Conservation (phyloP, 2,113 vertebrate genomes). For the Saguinus midas region DNA sequence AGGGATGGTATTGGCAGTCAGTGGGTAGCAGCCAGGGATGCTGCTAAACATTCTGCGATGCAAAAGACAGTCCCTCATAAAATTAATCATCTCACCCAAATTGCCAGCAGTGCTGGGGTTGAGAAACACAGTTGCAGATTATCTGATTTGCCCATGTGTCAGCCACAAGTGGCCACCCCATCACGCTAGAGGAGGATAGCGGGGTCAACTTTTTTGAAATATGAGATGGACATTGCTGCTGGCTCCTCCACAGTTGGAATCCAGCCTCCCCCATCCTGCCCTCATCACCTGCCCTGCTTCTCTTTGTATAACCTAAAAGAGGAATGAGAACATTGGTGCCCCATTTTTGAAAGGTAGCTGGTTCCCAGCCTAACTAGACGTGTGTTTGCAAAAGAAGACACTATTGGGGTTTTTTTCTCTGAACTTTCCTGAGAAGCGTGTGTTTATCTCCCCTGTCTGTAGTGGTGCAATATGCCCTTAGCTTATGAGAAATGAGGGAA, state of each 20-base stretch:
- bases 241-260: neutral
- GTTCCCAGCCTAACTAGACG: neutral
- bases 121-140: neutral
- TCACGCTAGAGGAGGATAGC: fast-evolving
- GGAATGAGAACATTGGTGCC: neutral
- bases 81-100: neutral
- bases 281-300: neutral
- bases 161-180: neutral
- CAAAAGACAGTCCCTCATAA: neutral
- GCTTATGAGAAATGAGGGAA: too few species aligned
- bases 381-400: neutral
- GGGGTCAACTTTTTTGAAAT: neutral
- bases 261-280: neutral
- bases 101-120: neutral
- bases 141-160: neutral
- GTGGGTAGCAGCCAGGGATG: neutral
- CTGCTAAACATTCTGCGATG: neutral
- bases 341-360: neutral
- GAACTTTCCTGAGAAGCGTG: neutral
- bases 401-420: neutral
- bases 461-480: neutral
- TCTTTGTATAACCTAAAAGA: neutral
- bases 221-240: neutral
- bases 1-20: too few species aligned
- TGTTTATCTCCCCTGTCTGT: neutral